Evolutionary conservation across 2,797 vertebrate genomes (phyloP).

Genomic region (Chelon auratus): DNA sequence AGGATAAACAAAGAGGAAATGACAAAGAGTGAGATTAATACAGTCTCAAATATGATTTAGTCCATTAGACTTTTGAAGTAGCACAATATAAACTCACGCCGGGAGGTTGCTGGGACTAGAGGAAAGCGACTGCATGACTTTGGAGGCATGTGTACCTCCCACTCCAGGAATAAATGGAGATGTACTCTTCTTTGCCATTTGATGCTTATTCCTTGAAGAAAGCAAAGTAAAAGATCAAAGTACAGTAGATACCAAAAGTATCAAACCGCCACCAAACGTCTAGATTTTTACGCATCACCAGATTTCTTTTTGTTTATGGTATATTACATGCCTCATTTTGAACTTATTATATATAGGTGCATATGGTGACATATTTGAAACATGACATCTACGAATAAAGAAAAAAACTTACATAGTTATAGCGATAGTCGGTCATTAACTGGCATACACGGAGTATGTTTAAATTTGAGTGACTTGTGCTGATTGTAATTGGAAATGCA

Average conservation of each 20-base stretch:
- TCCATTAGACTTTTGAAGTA: neutral
- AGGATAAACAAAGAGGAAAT: constrained; percentile 17
- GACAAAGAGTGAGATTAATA: neutral
- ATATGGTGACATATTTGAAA: too few species aligned
- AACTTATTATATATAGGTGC: too few species aligned
- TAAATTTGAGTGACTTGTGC: too few species aligned
- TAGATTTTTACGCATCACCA: too few species aligned
- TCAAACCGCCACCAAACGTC: too few species aligned
- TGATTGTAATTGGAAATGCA: too few species aligned
- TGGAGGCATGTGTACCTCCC: constrained; percentile 78
- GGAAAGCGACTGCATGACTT: constrained; percentile 66
- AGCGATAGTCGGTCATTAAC: too few species aligned
- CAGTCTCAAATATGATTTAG: neutral
- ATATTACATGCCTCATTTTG: too few species aligned
- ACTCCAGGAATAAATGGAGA: constrained; percentile 86
- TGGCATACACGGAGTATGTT: too few species aligned
- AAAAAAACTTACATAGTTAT: too few species aligned
- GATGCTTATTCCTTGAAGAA: constrained; percentile 84
- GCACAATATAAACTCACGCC: constrained; percentile 50
- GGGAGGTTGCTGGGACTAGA: constrained; percentile 51
- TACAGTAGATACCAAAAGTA: neutral
- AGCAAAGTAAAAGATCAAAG: constrained; percentile 23
- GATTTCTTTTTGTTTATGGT: too few species aligned
- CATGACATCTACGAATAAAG: too few species aligned
- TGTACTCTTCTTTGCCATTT: constrained; percentile 98